A percentile compares a stretch with the other conserved stretches of the same genome.
These are phyloP conservation scores for Trichogramma dendrolimi DNA, from an alignment of 2,888 invertebrate species.

Conservation along the genomic window DNA sequence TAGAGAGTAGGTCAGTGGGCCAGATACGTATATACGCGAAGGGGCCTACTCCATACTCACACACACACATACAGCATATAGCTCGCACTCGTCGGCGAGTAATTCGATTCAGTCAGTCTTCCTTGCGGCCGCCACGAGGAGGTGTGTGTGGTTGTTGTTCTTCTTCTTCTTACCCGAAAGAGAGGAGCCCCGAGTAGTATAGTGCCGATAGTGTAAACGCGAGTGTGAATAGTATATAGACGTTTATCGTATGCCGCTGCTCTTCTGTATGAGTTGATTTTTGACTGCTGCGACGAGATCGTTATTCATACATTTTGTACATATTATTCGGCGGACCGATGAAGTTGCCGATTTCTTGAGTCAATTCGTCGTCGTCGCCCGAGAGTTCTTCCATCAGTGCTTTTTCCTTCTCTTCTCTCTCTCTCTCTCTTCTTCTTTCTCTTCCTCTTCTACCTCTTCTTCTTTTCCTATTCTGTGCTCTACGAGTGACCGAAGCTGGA, in stretches of 20 bases:
- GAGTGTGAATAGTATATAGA: too few species aligned
- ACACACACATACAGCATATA: too few species aligned
- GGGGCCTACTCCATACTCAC: constrained; percentile 34
- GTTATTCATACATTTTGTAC: too few species aligned
- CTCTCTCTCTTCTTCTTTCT: constrained; percentile 1
- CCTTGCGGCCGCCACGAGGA: constrained; percentile 38
- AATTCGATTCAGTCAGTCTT: constrained; percentile 48
- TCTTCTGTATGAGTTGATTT: too few species aligned
- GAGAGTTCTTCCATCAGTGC: constrained; percentile 9
- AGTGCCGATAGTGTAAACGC: too few species aligned
- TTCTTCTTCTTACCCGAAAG: constrained; percentile 5
- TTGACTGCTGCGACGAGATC: too few species aligned
- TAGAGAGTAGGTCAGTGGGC: constrained; percentile 52
- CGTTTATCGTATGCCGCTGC: too few species aligned
- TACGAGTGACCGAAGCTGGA: too few species aligned
- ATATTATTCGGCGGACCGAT: too few species aligned
- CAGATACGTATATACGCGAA: constrained; percentile 48
- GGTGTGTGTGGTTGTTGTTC: constrained; percentile 1
- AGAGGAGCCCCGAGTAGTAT: too few species aligned
- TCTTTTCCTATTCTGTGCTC: constrained; percentile 4
- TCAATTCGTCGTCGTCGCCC: constrained; percentile 28
- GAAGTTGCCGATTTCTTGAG: constrained; percentile 1
- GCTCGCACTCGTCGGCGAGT: constrained; percentile 14
- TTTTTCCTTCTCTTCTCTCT: constrained; percentile 2
- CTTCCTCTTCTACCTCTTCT: not conserved